These are phyloP conservation scores for Apodemus agrarius DNA, from an alignment of 2,797 vertebrate species.

Conservation along the genomic window DNA sequence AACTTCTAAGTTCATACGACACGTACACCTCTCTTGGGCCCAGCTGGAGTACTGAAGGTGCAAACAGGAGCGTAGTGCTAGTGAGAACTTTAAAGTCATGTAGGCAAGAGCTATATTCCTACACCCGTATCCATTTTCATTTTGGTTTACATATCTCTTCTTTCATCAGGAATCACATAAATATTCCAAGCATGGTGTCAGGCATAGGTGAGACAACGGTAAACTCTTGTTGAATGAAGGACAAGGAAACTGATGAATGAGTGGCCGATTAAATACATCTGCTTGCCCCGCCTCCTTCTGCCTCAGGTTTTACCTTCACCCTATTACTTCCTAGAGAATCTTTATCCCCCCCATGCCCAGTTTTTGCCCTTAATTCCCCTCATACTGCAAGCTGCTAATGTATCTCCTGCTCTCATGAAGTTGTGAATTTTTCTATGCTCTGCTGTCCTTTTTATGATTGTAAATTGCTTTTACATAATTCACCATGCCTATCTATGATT, in stretches of 20 bases:
- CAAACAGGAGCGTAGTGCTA: background rate
- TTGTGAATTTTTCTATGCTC: background rate
- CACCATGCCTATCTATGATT: background rate
- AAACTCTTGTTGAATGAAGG: background rate
- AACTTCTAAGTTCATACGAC: conserved; percentile 4
- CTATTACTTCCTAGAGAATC: background rate
- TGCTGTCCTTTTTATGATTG: background rate
- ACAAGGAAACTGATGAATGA: background rate
- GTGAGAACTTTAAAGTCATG: background rate
- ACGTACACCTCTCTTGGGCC: background rate
- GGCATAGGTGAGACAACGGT: background rate
- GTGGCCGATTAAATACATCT: background rate
- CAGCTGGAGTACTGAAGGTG: background rate
- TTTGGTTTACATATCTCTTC: background rate
- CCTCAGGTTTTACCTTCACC: background rate
- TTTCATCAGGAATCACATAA: background rate
- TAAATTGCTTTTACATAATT: background rate
- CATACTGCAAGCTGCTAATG: background rate
- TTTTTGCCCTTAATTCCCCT: background rate
- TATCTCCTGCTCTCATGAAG: background rate
- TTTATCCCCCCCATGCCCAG: background rate
- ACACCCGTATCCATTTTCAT: background rate
- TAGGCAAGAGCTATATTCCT: background rate
- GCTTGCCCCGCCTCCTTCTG: background rate
- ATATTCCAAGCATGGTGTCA: background rate